Base-by-base conservation (phyloP, 2,113 vertebrate species). In the Neolamprologus variostigma region DNA sequence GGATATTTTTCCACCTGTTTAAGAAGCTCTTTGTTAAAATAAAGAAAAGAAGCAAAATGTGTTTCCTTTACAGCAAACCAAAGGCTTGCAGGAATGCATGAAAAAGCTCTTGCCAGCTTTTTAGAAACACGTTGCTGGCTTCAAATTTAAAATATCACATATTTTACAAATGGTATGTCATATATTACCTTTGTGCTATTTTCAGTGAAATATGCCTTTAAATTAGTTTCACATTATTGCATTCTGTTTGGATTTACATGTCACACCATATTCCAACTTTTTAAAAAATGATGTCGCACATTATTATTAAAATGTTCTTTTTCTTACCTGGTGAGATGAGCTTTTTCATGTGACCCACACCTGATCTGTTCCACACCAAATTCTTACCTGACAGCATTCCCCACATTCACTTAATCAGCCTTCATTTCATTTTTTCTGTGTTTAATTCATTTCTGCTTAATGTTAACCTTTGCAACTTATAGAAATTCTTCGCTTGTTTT, bases 361-460 rank as follows among this genome's bases (percentile, higher is more conserved):
- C 61, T 66, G 61, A 66, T 66, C 61, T 66, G 61, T n/a, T 35
- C 17, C 61, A 21, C n/a, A 7, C 40, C 40, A 45, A 2, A 73
- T 16, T 16, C 66, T 23, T 42, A 73, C 21, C 35, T 26, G 37
- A 71, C n/a, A 45, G 66, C 0, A 23, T 71, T 16, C 66, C 63
- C 35, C 3, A 6, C 63, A 45, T 42, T 45, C 68, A 73, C 5
- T 45, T 1, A 68, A 42, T 19, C 80, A 37, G 10, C 31, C 0
- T 21, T 23, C 0, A 68, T 68, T 40, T 9, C 0, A 9, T 6
- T 71, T 40, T 40, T 68, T 40, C 6, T 2, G 8, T 82, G 42
- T 50, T 33, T 35, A 16, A 23, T 16, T 45, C 1, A 2, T 37
- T 71, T 71, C 8, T 42, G 37, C 21, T 71, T 40, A 40, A 40